Conservation (phyloP, 1,140 invertebrate species). For the Drosophila orosa region DNA sequence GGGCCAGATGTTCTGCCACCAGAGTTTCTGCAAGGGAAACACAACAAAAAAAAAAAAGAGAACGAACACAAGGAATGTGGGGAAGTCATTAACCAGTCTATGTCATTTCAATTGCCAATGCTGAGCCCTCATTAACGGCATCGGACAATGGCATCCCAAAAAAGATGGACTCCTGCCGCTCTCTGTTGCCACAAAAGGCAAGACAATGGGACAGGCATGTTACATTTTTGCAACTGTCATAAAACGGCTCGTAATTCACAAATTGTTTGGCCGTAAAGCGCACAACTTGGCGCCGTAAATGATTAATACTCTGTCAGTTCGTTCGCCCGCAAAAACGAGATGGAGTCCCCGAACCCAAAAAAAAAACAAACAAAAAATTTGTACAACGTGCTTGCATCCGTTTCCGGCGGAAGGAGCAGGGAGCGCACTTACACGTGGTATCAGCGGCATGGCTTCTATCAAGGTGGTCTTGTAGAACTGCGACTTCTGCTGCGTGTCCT, state of each 20-base stretch:
- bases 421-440: constrained; percentile 91
- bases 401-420: constrained; percentile 27
- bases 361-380: constrained; percentile 10
- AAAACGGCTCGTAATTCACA: constrained; percentile 73
- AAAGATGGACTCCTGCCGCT: constrained; percentile 29
- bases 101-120: constrained; percentile 56
- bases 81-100: constrained; percentile 49
- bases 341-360: constrained; percentile 16
- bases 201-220: constrained; percentile 33
- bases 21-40: constrained; percentile 91
- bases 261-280: constrained; percentile 72
- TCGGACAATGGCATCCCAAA: constrained; percentile 30
- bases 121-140: constrained; percentile 51
- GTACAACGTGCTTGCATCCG: constrained; percentile 44
- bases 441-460: constrained; percentile 93
- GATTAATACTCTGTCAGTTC: constrained; percentile 60
- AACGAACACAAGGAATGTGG: constrained; percentile 2
- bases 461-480: constrained; percentile 95
- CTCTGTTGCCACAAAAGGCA: not conserved
- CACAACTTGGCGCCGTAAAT: constrained; percentile 64
- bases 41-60: constrained; percentile 37
- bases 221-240: constrained; percentile 64
- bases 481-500: constrained; percentile 93
- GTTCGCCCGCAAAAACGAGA: constrained; percentile 23
- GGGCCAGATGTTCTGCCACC: constrained; percentile 97